Evolutionary conservation across 2,113 vertebrate genomes (phyloP), one percentile per base, ranked within the genome.

Genomic region (Chelonoidis abingdonii): DNA sequence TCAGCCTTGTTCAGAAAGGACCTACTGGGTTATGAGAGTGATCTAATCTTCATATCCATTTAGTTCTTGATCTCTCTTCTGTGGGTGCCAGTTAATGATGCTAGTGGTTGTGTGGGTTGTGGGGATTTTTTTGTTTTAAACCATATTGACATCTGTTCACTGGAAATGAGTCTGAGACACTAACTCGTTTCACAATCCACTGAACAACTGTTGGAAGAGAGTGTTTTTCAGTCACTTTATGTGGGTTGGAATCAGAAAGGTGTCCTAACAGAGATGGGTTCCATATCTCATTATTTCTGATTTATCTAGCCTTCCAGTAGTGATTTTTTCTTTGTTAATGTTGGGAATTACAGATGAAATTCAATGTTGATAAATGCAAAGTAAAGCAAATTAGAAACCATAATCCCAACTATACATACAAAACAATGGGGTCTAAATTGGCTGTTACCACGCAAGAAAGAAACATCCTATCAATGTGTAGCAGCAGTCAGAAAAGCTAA

Each of bases 281-380:
- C n/a, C 29, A 4, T 78, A 5, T 0, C 0, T 82, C 5, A 1
- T 78, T 79, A 53, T 84, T 29, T 4, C 31, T 84, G 1, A 1
- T 47, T 89, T 88, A 41, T 0, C 25, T 38, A 56, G 11, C 78
- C 24, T 89, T 50, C 44, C 49, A 62, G 35, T 83, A 6, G 17
- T 72, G 65, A 22, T 21, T 38, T 53, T 53, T 53, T 1, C 38
- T 19, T 69, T 38, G 21, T 72, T 75, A 24, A 72, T 22, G 4
- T 75, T 41, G 41, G 35, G n/a, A 75, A 22, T 75, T 75, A 41
- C 69, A 75, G n/a, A 62, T 31, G 59, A 62, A 62, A 62, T 62
- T 62, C 57, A 62, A 1, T 53, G 52, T 53, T 62, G 59, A 62
- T 62, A 14, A 31, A 62, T 62, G 29, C 13, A 62, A 62, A 62